A percentile compares a stretch with the other conserved stretches of the same genome.
These are phyloP conservation scores for Hydrocynus forskahlii DNA, from an alignment of 2,797 vertebrate genomes.

Conservation along the genomic window DNA sequence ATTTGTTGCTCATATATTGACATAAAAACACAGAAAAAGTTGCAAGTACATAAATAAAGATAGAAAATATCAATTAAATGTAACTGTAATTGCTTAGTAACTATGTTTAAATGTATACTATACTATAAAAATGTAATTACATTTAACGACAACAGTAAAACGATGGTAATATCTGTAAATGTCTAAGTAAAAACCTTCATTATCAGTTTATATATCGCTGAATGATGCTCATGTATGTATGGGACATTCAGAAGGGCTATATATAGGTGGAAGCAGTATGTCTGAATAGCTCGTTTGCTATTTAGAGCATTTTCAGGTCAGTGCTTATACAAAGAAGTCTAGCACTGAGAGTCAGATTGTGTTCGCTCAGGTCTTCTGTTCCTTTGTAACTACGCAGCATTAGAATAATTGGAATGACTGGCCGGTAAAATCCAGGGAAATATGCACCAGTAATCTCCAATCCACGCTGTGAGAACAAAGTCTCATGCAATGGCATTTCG, in stretches of 20 bases:
- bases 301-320: not conserved
- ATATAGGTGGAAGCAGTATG: not conserved
- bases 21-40: not conserved
- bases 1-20: not conserved
- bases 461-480: conserved; percentile 39
- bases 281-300: not conserved
- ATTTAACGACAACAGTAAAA: too few species aligned
- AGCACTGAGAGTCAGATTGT: not conserved
- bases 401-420: conserved; percentile 45
- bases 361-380: conserved; percentile 7
- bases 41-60: too few species aligned
- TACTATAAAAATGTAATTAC: too few species aligned
- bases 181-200: not conserved
- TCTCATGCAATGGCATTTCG: not conserved
- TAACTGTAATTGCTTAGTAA: too few species aligned
- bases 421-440: conserved; percentile 51
- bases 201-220: too few species aligned
- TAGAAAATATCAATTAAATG: too few species aligned
- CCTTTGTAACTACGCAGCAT: conserved; percentile 43
- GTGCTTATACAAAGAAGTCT: conserved; percentile 1
- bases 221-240: not conserved
- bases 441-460: conserved; percentile 51
- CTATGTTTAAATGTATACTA: too few species aligned
- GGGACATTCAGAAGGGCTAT: not conserved
- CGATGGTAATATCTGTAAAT: too few species aligned